Evolutionary conservation across 2,113 vertebrate species (phyloP).

Genomic region (Equus quagga): DNA sequence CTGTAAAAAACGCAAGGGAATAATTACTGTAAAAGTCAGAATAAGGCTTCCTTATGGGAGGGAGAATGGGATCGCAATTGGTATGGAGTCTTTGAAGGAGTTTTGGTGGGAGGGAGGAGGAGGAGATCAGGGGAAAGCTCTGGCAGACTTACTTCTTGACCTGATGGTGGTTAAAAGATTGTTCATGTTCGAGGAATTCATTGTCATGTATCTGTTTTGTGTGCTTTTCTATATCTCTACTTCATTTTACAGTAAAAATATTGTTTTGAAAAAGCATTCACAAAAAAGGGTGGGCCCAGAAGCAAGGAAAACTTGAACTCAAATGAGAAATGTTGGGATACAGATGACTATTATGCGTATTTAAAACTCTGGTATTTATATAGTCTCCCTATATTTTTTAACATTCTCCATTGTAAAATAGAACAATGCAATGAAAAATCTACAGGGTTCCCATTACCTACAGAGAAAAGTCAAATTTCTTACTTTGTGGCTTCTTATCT

Average conservation of each 20-base stretch:
- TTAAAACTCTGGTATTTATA: conserved; percentile 27
- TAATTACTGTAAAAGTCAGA: background rate
- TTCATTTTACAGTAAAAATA: conserved; percentile 38
- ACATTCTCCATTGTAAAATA: conserved; percentile 9
- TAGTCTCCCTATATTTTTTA: background rate
- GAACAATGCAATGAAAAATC: background rate
- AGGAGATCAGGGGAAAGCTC: background rate
- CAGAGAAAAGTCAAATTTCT: background rate
- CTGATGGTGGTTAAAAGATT: background rate
- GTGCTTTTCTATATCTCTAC: background rate
- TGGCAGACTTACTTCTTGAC: background rate
- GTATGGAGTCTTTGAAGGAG: background rate
- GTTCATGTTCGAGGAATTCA: background rate
- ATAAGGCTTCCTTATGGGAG: background rate
- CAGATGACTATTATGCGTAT: background rate
- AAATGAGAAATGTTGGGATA: background rate
- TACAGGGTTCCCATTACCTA: background rate
- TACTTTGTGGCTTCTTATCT: background rate
- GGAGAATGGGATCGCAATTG: background rate
- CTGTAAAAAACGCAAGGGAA: background rate
- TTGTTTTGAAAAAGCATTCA: background rate
- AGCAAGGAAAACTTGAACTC: background rate
- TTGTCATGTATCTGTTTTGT: background rate
- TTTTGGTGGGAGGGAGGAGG: background rate
- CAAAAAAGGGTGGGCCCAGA: background rate